These are phyloP conservation scores for Nematostella vectensis DNA, from an alignment of 92 coral and sea anemone genomes.

Conservation along the genomic window DNA sequence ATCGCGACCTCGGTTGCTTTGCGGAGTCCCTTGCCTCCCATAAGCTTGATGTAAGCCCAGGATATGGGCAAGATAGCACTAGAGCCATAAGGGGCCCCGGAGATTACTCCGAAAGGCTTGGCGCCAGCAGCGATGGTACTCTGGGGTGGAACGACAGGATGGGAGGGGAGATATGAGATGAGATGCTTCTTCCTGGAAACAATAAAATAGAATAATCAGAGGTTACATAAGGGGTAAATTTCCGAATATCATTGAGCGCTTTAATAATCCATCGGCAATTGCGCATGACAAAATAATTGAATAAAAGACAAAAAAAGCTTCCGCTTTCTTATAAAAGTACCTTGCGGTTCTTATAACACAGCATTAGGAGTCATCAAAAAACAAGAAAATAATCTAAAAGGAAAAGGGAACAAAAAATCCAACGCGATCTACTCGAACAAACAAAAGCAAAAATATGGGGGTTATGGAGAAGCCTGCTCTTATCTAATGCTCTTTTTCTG, in stretches of 20 bases:
- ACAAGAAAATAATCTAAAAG: no score
- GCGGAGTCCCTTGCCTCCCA: slow-evolving; percentile 89
- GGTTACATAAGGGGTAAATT: no score
- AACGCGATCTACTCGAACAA: no score
- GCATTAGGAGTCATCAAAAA: no score
- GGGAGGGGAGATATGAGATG: slow-evolving; percentile 92
- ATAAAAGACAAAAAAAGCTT: no score
- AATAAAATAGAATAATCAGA: neutral
- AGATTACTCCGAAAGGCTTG: slow-evolving; percentile 84
- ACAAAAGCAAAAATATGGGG: no score
- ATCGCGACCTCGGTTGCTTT: slow-evolving; percentile 94
- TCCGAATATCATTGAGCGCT: neutral
- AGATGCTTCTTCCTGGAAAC: slow-evolving; percentile 80
- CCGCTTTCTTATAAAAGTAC: no score
- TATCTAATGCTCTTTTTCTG: neutral
- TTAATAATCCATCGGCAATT: no score
- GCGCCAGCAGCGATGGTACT: slow-evolving; percentile 52
- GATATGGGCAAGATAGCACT: slow-evolving; percentile 92
- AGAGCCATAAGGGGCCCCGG: slow-evolving; percentile 97
- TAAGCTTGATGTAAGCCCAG: slow-evolving; percentile 90
- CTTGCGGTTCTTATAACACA: no score
- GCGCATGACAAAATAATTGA: no score
- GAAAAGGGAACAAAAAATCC: no score
- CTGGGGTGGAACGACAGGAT: slow-evolving; percentile 80
- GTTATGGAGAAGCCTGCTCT: no score